These are phyloP conservation scores for Siniperca obscura DNA, from an alignment of 2,797 vertebrate species.

Conservation along the genomic window DNA sequence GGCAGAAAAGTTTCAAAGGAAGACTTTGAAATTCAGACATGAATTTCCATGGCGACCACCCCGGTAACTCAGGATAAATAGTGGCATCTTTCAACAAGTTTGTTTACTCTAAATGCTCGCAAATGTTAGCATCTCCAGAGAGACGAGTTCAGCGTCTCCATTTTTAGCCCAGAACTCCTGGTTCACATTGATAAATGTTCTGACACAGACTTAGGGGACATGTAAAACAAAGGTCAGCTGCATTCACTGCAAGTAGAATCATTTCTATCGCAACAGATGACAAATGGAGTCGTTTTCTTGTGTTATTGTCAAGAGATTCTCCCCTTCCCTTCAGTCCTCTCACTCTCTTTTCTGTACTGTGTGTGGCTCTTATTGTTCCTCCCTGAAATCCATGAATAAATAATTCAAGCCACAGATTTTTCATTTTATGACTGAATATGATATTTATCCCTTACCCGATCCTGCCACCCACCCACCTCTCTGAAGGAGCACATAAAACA, in stretches of 20 bases:
- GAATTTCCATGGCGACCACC: constrained; percentile 19
- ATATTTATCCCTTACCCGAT: constrained; percentile 74
- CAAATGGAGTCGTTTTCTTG: constrained; percentile 70
- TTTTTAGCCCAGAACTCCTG: constrained; percentile 46
- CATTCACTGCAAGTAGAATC: constrained; percentile 56
- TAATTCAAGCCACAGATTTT: constrained; percentile 75
- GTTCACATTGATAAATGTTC: constrained; percentile 65
- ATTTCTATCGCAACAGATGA: constrained; percentile 65
- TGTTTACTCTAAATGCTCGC: constrained; percentile 25
- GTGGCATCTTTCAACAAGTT: not conserved
- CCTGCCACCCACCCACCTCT: constrained; percentile 75
- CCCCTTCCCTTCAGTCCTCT: constrained; percentile 38
- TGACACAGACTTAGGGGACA: constrained; percentile 57
- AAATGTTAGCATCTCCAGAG: constrained; percentile 33
- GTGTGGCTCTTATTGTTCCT: constrained; percentile 52
- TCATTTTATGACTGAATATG: constrained; percentile 77
- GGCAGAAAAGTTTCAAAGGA: constrained; percentile 36
- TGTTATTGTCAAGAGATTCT: constrained; percentile 59
- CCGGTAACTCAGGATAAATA: not conserved
- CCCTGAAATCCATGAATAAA: constrained; percentile 74
- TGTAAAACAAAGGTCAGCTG: constrained; percentile 76
- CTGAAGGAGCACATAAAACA: constrained; percentile 60
- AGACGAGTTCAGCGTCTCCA: constrained; percentile 2
- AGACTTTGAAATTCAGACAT: constrained; percentile 22
- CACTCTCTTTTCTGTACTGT: constrained; percentile 28